phyloP scores from a whole-genome alignment of 1,140 invertebrate species.

The Neodiprion lecontei region DNA sequence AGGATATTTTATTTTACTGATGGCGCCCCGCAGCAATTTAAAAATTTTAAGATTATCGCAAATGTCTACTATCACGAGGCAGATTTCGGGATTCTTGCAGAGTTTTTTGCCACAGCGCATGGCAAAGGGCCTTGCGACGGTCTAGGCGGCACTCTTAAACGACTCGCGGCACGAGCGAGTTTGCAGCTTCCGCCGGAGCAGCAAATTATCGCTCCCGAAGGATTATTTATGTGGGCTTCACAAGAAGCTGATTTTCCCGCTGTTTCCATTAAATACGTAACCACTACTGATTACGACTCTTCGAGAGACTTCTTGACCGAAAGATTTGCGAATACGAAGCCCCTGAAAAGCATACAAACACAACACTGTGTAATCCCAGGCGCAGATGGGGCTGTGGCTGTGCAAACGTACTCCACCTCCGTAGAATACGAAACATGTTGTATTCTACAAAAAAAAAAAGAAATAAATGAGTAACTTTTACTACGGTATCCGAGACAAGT shows the following conservation, averaged over 20 bases:
- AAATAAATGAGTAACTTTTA: too few species aligned
- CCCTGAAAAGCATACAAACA: too few species aligned
- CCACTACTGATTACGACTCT: not conserved
- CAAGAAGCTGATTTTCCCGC: conserved; percentile 1
- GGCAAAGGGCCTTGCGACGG: conserved; percentile 41
- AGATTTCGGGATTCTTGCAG: conserved; percentile 30
- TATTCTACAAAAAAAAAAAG: too few species aligned
- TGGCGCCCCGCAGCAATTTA: conserved; percentile 29
- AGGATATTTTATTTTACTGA: conserved; percentile 32
- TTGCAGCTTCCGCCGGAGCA: conserved; percentile 23
- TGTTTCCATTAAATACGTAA: too few species aligned
- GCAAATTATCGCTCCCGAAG: conserved; percentile 19
- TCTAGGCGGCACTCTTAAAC: conserved; percentile 28
- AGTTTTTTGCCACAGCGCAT: conserved; percentile 44
- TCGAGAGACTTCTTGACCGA: not conserved
- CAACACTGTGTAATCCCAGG: too few species aligned
- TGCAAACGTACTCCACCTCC: too few species aligned
- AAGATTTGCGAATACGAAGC: too few species aligned
- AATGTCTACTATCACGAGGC: conserved; percentile 23
- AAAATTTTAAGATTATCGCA: conserved; percentile 25
- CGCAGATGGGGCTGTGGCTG: too few species aligned
- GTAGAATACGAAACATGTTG: too few species aligned
- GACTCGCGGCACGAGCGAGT: conserved; percentile 31
- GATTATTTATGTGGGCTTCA: conserved; percentile 17
- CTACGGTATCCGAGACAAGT: too few species aligned